A percentile compares a stretch with the other conserved stretches of the same genome.
These are phyloP conservation scores for Epinotia demarniana DNA, from an alignment of 2,888 invertebrate genomes.

Conservation along the genomic window DNA sequence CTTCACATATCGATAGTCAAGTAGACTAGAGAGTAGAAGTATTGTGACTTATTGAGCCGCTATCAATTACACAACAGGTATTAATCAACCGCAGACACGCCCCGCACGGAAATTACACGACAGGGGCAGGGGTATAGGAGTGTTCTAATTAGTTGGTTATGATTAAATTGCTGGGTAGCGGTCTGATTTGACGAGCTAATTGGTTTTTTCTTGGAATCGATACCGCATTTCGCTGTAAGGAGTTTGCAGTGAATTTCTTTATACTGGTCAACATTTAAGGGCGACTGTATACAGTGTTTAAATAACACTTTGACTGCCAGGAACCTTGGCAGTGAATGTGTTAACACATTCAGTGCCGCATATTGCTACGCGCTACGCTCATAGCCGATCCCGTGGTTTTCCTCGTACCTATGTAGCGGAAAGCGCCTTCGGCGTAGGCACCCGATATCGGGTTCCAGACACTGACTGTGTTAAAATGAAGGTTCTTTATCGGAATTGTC, in stretches of 20 bases:
- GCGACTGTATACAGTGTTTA: neutral
- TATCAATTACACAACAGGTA: constrained; percentile 16
- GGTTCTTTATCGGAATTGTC: too few species aligned
- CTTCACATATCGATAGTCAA: neutral
- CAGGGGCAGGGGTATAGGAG: constrained; percentile 7
- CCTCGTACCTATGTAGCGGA: too few species aligned
- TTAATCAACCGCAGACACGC: constrained; percentile 2
- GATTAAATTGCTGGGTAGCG: neutral
- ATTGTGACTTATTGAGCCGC: constrained; percentile 13
- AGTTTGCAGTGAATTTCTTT: neutral
- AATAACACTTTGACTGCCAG: too few species aligned
- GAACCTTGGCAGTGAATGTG: too few species aligned
- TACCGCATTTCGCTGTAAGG: too few species aligned
- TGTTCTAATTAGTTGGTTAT: constrained; percentile 8
- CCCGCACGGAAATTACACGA: constrained; percentile 2
- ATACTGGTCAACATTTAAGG: neutral
- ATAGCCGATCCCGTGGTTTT: too few species aligned
- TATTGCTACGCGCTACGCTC: too few species aligned
- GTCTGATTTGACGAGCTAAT: neutral
- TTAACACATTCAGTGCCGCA: too few species aligned
- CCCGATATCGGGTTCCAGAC: too few species aligned
- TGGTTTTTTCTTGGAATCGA: neutral
- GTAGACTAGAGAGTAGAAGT: neutral
- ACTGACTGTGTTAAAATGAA: too few species aligned
- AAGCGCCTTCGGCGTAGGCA: too few species aligned